phyloP scores from a whole-genome alignment of 2,113 vertebrate genomes.

The Corynorhinus townsendii region DNA sequence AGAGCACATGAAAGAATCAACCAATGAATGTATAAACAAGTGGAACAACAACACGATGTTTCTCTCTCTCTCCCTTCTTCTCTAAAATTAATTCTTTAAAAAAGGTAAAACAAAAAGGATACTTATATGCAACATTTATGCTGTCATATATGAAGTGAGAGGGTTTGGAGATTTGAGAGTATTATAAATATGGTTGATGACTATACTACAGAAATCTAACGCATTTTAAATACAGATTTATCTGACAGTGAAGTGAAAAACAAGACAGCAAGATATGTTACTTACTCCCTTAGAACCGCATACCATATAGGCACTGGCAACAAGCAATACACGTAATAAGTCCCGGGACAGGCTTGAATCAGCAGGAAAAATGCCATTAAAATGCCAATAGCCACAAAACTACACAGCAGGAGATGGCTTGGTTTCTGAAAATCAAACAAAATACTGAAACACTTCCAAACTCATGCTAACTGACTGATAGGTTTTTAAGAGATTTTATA shows the following conservation, averaged over 20 bases:
- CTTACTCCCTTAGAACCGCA: slow-evolving; percentile 93
- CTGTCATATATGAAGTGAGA: background rate
- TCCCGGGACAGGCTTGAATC: slow-evolving; percentile 90
- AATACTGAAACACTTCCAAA: slow-evolving; percentile 35
- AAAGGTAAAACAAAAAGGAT: background rate
- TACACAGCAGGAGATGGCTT: slow-evolving; percentile 67
- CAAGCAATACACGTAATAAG: slow-evolving; percentile 94
- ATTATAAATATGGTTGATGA: background rate
- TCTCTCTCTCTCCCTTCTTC: background rate
- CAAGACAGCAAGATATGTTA: slow-evolving; percentile 43
- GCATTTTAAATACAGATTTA: slow-evolving; percentile 15
- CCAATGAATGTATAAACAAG: background rate
- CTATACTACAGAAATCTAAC: background rate
- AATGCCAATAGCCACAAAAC: slow-evolving; percentile 79
- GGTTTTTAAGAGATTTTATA: background rate
- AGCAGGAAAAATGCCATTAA: slow-evolving; percentile 86
- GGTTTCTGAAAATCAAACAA: slow-evolving; percentile 81
- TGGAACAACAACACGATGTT: background rate
- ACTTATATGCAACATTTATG: background rate
- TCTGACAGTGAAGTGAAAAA: background rate
- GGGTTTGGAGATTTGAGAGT: background rate
- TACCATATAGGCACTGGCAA: slow-evolving; percentile 94
- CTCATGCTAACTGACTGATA: background rate
- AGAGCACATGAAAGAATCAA: background rate
- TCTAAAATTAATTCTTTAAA: background rate